These are phyloP conservation scores for Phortica okadai DNA, from an alignment of 2,888 invertebrate species.

Conservation along the genomic window DNA sequence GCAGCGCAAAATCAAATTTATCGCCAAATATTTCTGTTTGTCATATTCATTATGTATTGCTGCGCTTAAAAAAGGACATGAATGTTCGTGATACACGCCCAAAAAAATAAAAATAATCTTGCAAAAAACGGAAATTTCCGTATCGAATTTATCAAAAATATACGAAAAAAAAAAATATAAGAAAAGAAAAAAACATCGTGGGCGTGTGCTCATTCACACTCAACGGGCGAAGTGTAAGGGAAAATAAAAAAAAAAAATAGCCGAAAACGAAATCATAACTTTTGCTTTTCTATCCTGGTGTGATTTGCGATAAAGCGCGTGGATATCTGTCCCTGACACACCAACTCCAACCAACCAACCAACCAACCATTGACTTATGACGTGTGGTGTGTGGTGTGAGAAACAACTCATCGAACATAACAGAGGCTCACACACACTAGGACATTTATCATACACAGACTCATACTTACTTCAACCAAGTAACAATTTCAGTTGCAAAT, in stretches of 20 bases:
- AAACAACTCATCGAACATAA: slow-evolving; percentile 16
- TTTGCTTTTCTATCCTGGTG: slow-evolving; percentile 47
- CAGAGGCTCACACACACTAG: slow-evolving; percentile 33
- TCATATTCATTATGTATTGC: slow-evolving; percentile 1
- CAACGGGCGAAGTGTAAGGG: not conserved
- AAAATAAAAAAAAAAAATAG: not conserved
- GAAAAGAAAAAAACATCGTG: slow-evolving; percentile 43
- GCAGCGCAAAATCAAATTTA: slow-evolving; percentile 59
- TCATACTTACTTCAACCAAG: slow-evolving; percentile 53
- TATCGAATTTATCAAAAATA: slow-evolving; percentile 61
- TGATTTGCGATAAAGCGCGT: slow-evolving; percentile 70
- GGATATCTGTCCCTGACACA: slow-evolving; percentile 40
- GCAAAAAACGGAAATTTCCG: too few relatives aligned
- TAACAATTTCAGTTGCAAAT: slow-evolving; percentile 28
- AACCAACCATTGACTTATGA: slow-evolving; percentile 15
- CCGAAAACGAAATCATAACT: slow-evolving; percentile 53
- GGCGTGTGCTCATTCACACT: not conserved
- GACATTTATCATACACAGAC: slow-evolving; percentile 59
- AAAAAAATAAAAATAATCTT: too few relatives aligned
- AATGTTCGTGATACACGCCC: too few relatives aligned
- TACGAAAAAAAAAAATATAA: slow-evolving; percentile 35
- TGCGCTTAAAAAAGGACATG: slow-evolving; percentile 63
- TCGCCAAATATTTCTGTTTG: slow-evolving; percentile 66
- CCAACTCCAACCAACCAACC: slow-evolving; percentile 32
- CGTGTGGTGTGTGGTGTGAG: not conserved